phyloP scores from a whole-genome alignment of 2,113 vertebrate species.

The Pogonocichla stellata region DNA sequence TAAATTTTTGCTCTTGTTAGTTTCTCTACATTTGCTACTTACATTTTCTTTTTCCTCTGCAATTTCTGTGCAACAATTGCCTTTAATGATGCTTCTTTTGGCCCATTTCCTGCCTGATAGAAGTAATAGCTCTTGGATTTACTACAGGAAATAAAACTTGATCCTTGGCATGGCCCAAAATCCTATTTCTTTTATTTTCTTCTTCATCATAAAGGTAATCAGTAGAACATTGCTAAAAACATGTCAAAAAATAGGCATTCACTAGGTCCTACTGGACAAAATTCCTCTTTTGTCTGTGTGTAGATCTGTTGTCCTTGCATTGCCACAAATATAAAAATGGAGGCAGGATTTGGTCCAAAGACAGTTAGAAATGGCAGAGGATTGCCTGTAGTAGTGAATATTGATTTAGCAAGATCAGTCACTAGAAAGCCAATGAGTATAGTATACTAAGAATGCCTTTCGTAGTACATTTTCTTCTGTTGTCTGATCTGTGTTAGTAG shows the following conservation, averaged over 20 bases:
- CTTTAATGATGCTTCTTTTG: not conserved
- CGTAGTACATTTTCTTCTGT: not conserved
- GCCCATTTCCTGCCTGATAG: not conserved
- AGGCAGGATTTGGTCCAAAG: not conserved
- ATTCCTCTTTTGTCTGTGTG: not conserved
- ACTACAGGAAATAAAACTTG: not conserved
- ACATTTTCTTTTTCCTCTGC: not conserved
- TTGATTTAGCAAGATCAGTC: slow-evolving; percentile 39
- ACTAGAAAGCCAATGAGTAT: not conserved
- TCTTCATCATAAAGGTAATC: not conserved
- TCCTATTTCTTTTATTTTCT: not conserved
- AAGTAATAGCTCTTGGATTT: not conserved
- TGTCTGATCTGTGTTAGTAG: not conserved
- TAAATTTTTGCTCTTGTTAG: not conserved
- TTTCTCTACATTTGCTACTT: not conserved
- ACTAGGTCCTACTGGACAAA: not conserved
- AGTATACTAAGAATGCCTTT: not conserved
- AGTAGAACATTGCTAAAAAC: not conserved
- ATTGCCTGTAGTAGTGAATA: slow-evolving; percentile 6
- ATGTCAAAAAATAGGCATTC: not conserved
- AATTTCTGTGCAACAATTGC: not conserved
- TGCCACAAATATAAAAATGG: not conserved
- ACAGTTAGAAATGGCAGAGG: not conserved
- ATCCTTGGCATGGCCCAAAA: not conserved
- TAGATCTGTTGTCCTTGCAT: not conserved